Base-by-base conservation (phyloP, 2,888 invertebrate genomes). In the Oeneis ivallda region DNA sequence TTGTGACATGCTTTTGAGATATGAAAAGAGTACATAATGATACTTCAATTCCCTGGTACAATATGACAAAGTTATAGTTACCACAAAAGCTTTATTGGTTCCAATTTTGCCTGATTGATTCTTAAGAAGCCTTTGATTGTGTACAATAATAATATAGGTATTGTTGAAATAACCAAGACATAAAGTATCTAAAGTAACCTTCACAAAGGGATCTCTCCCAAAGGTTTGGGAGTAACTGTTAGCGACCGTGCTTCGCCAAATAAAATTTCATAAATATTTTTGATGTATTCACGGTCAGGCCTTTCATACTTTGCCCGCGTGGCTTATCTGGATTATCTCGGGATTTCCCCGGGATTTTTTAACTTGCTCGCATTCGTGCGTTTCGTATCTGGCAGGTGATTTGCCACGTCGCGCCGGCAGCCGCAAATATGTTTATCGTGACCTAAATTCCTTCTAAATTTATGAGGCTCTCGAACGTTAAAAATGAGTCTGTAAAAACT, bases 261-360 rank as follows among this genome's bases (percentile, higher is more conserved):
- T 83, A 82, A 84, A 84, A 84, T 86, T 87, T 84, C 81, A 82
- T 86, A 85, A 87, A 88, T 87, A 85, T 86, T 85, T 86, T 85
- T 89, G 85, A 89, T 89, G 82, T 89, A 91, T 89, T 89, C 87
- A 85, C 84, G 89, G 89, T 89, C 90, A 89, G 88, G 87, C 81
- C 82, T 85, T 84, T 83, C 82, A 85, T 87, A 85, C 84, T 86
- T 85, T 80, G 81, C 81, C 83, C 83, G 83, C 88, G 87, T 87
- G 90, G 89, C 86, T 90, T 89, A 89, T 89, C 89, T 80, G 89
- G 88, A 89, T 89, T 85, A 90, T 89, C 87, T 83, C 74, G 79
- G 84, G 84, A 86, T 84, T 84, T 82, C 76, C 81, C 76, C 69
- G 74, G 81, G 80, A 79, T 81, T 88, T 74, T 88, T 85, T 85